Evolutionary conservation across 2,113 vertebrate genomes (phyloP), one percentile per base, ranked within the genome.

Genomic region (Mionectes macconnelli): DNA sequence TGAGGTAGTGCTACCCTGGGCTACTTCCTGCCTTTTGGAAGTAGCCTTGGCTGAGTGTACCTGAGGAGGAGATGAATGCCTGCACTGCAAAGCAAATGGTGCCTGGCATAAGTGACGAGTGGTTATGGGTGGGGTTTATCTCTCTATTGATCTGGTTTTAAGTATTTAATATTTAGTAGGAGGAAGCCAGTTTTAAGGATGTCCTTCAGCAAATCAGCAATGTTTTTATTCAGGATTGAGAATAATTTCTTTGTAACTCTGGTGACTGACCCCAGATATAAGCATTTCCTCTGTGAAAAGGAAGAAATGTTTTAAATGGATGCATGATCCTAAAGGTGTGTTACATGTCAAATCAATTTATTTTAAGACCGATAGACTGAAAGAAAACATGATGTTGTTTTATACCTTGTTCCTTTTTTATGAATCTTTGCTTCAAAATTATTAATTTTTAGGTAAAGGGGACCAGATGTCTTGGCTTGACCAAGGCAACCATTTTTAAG

Each of bases 381-480:
- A 92, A 73, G 16, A 16, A 90, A 83, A 6, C 39, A 49, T 33
- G 35, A 68, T 84, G 30, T 22, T 63, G 47, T 67, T 75, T 87
- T 60, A 74, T 24, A 59, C 47, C 52, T 87, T 55, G 39, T 67
- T 93, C 16, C 40, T 68, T 55, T 55, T 87, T 75, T 82, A 63
- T 50, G 28, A 76, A 87, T 63, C 3, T 87, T 74, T 40, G 13
- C 18, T 84, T 80, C 35, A 82, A 84, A 83, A 87, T 69, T 75
- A 55, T 87, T 89, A 83, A 88, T 67, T 75, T 52, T 88, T 90
- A 77, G 64, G 53, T 16, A 62, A 84, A 95, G 47, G 16, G 81
- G 49, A 84, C 56, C 68, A 94, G 87, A 81, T 93, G 81, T 90
- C 53, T 86, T 90, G 39, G 56, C 56, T 96, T 95, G 82, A 89